A percentile compares a stretch with the other conserved stretches of the same genome.
Evolutionary conservation across 1,140 invertebrate species (phyloP).

Genomic region (Druon quercuslanigerum): DNA sequence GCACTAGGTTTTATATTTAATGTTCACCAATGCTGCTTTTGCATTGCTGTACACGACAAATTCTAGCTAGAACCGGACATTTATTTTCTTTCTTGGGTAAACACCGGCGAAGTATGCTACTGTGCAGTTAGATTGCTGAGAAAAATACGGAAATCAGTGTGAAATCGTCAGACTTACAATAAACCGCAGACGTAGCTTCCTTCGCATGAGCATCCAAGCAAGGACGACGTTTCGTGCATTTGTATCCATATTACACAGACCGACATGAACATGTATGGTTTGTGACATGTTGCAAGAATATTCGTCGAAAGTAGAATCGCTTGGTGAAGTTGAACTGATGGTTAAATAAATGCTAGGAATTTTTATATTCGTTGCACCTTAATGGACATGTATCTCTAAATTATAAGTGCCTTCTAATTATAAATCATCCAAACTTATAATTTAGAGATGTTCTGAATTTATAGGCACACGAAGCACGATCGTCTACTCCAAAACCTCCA

Average conservation of each 20-base stretch:
- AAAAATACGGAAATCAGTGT: constrained; percentile 48
- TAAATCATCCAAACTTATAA: too few relatives aligned
- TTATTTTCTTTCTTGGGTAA: constrained; percentile 37
- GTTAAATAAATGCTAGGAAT: too few relatives aligned
- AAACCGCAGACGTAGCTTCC: constrained; percentile 40
- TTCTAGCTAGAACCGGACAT: constrained; percentile 23
- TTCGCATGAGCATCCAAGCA: constrained; percentile 2
- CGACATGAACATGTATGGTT: background rate
- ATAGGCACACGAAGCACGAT: too few relatives aligned
- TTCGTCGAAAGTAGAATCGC: background rate
- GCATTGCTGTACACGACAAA: background rate
- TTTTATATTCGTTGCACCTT: too few relatives aligned
- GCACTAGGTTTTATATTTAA: too few relatives aligned
- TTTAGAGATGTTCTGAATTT: too few relatives aligned
- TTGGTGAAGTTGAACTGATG: background rate
- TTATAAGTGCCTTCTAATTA: too few relatives aligned
- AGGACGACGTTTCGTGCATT: background rate
- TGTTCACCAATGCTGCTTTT: too few relatives aligned
- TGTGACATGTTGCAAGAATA: constrained; percentile 17
- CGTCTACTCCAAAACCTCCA: too few relatives aligned
- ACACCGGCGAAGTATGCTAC: constrained; percentile 30
- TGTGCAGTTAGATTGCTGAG: background rate
- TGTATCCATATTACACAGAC: background rate
- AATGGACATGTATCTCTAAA: too few relatives aligned
- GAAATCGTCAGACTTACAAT: constrained; percentile 51